Base-by-base conservation (phyloP, 2,113 vertebrate species). In the Lepus americanus region DNA sequence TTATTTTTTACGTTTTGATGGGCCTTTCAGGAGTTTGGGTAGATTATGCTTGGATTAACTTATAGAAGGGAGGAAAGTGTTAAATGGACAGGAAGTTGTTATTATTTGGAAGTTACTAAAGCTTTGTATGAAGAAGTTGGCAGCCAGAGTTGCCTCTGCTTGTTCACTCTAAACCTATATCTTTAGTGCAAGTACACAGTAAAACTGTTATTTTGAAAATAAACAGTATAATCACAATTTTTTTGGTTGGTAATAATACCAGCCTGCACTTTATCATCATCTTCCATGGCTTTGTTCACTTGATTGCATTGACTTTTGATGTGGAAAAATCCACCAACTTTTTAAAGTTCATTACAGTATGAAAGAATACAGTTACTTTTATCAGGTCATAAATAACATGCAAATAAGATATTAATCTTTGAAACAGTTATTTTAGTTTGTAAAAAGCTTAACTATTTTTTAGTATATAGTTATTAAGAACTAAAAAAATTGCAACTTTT, bases 361-460 rank as follows among this genome's bases (percentile, higher is more conserved):
- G 59, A 95, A 90, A 88, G 16, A 87, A 81, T 74, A 31, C 74
- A 53, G 4, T 89, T 91, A 88, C 36, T 94, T 92, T 86, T 33
- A 83, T 77, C 16, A 83, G 69, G n/a, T 77, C 4, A 81, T 74
- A 93, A 87, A n/a, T 90, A 83, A 20, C 72, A 92, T 66, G 87
- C 69, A 69, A 51, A 7, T 92, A 44, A 22, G 53, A 72, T 88
- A 36, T 53, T 95, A 79, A 78, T 94, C 64, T 76, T 95, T 89
- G 80, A 79, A 86, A 49, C 79, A 63, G n/a, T 61, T 87, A 19
- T 39, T 79, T 90, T 63, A 73, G 36, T 84, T 94, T 76, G 2
- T 70, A 20, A 84, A 14, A 93, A 83, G 6, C 16, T 87, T 87
- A 70, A 73, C 73, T 25, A 55, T 27, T 74, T 93, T 79, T 55